phyloP scores from a whole-genome alignment of 2,797 vertebrate genomes.

The Lepus townsendii region DNA sequence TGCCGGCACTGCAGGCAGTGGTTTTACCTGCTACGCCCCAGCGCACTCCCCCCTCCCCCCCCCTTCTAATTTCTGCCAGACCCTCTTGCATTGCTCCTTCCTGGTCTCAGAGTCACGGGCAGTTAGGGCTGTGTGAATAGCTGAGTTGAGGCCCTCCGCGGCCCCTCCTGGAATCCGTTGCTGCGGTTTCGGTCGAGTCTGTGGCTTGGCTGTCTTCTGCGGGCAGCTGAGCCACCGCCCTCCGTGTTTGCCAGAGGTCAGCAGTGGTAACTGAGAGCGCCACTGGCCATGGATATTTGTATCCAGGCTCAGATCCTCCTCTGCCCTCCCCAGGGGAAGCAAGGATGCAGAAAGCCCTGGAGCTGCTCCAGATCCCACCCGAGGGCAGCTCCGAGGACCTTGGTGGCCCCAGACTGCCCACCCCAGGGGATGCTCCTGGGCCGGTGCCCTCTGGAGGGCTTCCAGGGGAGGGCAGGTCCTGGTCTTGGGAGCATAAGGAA shows the following conservation, averaged over 20 bases:
- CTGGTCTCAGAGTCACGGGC: background rate
- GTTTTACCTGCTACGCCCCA: too few species aligned
- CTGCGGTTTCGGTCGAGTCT: background rate
- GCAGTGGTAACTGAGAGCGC: background rate
- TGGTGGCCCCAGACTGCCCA: background rate
- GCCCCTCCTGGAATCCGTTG: too few species aligned
- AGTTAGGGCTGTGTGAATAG: background rate
- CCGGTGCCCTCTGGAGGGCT: background rate
- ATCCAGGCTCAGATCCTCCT: background rate
- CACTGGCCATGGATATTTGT: background rate
- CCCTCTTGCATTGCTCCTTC: background rate
- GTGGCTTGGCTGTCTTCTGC: background rate
- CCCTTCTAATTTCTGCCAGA: background rate
- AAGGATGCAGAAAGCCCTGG: background rate
- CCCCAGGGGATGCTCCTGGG: background rate
- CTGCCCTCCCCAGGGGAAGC: background rate
- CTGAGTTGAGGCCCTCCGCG: background rate
- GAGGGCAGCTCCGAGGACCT: too few species aligned
- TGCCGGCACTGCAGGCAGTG: too few species aligned
- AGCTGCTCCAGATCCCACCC: background rate
- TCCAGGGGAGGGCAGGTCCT: background rate
- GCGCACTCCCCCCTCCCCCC: too few species aligned
- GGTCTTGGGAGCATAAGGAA: background rate
- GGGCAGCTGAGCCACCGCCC: background rate
- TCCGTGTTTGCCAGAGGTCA: background rate